Evolutionary conservation across 2,113 vertebrate species (phyloP), one percentile per base, ranked within the genome.

Genomic region (Campylomormyrus tamandua): DNA sequence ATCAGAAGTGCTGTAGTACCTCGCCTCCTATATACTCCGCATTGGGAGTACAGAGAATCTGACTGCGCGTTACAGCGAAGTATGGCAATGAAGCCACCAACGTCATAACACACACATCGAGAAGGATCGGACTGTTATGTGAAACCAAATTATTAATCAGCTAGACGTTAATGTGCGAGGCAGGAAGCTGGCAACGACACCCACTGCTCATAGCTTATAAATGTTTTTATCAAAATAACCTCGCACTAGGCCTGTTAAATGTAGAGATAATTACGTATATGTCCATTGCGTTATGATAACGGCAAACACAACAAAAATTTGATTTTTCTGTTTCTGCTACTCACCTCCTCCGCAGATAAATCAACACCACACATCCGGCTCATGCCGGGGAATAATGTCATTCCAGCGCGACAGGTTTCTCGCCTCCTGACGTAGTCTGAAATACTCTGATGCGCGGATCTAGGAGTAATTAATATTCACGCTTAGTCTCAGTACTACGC

Each of bases 351-450:
- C 88, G 48, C 46, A 80, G 91, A 87, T 53, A 92, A 88, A 90
- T 91, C 92, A 89, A 31, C 90, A 77, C 70, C 80, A 90, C 85
- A 91, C 93, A 91, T 92, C 93, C 93, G 92, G 91, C 91, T 93
- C 91, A 93, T 92, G 92, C 90, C 90, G 90, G 91, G 46, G 24
- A 49, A 56, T 83, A 21, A 83, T 49, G 88, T 89, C 88, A 89
- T 89, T 39, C 27, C 19, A 80, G 50, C 39, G 88, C 70, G 88
- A 74, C 88, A 13, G 15, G 56, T 88, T 77, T 70, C 42, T 70
- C 24, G 21, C 49, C 11, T 50, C 24, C 27, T 88, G 31, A 88
- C 87, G 53, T 66, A 42, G 31, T 31, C 35, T 50, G 17, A 24
- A 27, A 45, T 85, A 48, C 24, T 50, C 24, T 56, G 15, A 39